Evolutionary conservation across 2,888 invertebrate genomes (phyloP), one percentile per base, ranked within the genome.

Genomic region (Seladonia tumulorum): DNA sequence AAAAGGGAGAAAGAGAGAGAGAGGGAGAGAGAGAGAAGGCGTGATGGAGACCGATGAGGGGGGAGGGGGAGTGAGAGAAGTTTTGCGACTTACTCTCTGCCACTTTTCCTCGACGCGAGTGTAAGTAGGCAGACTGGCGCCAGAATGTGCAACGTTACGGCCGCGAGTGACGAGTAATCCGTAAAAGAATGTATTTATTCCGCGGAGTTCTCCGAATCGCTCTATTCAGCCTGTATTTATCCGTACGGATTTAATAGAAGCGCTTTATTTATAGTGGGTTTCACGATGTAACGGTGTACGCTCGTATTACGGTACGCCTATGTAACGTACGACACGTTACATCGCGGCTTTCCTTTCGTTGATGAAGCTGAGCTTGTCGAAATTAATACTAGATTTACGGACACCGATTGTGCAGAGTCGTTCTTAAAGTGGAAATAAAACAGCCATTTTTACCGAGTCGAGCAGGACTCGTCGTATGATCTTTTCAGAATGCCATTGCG

Each of bases 121-220:
- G 75, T 63, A 80, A 77, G 79, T 71, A 81, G 76, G 79, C 78
- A 79, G 76, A 76, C 83, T 76, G 83, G 86, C 87, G 87, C 81
- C 86, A 77, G 76, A 78, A 81, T 73, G 81, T 74, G 79, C 73
- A 66, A 53, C 53, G 72, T 81, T 75, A 76, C 76, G 53, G 66
- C 60, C 68, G 25, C 73, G 29, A 87, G 63, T 70, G 73, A 74
- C 72, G 79, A 80, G 77, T 82, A 76, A 82, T 86, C 75, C 72
- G 66, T 72, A 57, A 85, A 85, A 81, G 77, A 79, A 77, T 63
- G 63, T 77, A 79, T 76, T 87, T 79, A 74, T 81, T 76, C 53
- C 76, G 22, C 16, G 53, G 45, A 63, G 73, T 84, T 84, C 85
- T 45, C 35, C 60, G 85, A 85, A 85, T 84, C 60, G 78, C 83